Conservation (phyloP, 2,888 invertebrate species). For the Netelia melanura region DNA sequence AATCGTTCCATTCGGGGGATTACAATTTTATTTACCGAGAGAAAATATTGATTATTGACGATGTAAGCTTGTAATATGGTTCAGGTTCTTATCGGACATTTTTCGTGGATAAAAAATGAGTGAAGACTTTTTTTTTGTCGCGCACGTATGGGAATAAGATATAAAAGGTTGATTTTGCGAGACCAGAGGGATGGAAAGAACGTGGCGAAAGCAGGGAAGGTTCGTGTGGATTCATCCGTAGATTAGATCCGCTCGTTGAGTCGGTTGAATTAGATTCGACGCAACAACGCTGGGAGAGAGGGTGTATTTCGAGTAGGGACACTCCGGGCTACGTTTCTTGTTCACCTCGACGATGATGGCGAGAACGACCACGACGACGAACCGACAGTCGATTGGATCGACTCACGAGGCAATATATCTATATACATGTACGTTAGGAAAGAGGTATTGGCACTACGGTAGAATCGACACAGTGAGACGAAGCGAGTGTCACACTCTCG, state of each 20-base stretch:
- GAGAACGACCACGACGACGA: too few relatives aligned
- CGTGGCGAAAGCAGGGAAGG: slow-evolving; percentile 23
- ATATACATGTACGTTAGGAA: slow-evolving; percentile 16
- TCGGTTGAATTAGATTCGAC: slow-evolving; percentile 64
- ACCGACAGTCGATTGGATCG: slow-evolving; percentile 59
- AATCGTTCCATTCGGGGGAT: too few relatives aligned
- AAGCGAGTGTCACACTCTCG: slow-evolving; percentile 56
- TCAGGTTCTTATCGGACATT: too few relatives aligned
- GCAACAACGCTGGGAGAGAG: slow-evolving; percentile 30
- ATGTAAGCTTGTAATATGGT: too few relatives aligned
- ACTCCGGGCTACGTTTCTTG: slow-evolving; percentile 10
- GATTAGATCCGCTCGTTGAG: slow-evolving; percentile 62
- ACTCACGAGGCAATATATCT: slow-evolving; percentile 29
- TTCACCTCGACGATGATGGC: not conserved
- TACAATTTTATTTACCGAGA: too few relatives aligned
- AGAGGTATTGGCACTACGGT: slow-evolving; percentile 43
- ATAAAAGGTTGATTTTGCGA: slow-evolving; percentile 6
- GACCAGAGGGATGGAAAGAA: slow-evolving; percentile 9
- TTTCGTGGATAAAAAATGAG: not conserved
- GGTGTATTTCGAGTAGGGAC: slow-evolving; percentile 13
- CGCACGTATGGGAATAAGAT: not conserved
- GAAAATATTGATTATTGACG: too few relatives aligned
- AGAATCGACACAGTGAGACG: slow-evolving; percentile 52
- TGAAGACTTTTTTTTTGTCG: not conserved
- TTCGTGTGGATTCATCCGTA: slow-evolving; percentile 47